These are phyloP conservation scores for Typhlichthys subterraneus DNA, from an alignment of 2,797 vertebrate genomes.

Conservation along the genomic window DNA sequence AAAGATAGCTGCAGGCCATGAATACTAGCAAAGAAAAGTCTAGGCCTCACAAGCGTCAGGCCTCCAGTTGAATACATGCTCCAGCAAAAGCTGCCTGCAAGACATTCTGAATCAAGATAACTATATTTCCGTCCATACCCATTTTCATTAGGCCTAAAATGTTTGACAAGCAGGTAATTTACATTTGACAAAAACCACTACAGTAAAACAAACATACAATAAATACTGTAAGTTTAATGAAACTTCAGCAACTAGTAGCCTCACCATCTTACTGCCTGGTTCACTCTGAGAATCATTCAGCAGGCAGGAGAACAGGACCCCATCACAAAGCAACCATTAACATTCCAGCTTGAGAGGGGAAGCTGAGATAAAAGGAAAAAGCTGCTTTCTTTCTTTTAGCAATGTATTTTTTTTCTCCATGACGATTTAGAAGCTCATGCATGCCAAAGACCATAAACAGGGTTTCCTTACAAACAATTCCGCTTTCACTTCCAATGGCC, in stretches of 20 bases:
- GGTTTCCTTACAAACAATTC: slow-evolving; percentile 1
- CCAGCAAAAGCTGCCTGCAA: background rate
- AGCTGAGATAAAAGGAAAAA: slow-evolving; percentile 51
- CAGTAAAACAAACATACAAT: slow-evolving; percentile 17
- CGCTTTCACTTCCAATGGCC: background rate
- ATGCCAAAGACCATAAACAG: slow-evolving; percentile 6
- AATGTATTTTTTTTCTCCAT: slow-evolving; percentile 39
- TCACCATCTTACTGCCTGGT: slow-evolving; percentile 17
- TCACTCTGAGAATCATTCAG: slow-evolving; percentile 10
- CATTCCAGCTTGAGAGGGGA: slow-evolving; percentile 61
- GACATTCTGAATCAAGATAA: background rate
- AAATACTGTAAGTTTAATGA: slow-evolving; percentile 5
- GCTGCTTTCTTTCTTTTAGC: slow-evolving; percentile 28
- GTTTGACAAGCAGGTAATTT: too few relatives aligned
- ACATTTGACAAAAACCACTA: slow-evolving; percentile 11
- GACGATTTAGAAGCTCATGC: slow-evolving; percentile 19
- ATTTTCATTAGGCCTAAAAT: too few relatives aligned
- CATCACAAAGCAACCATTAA: slow-evolving; percentile 70
- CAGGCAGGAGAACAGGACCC: slow-evolving; percentile 29
- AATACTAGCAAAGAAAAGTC: slow-evolving; percentile 29
- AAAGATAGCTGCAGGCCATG: slow-evolving; percentile 32
- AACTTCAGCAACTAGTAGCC: slow-evolving; percentile 20
- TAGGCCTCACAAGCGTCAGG: slow-evolving; percentile 26
- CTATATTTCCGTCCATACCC: background rate
- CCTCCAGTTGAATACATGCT: slow-evolving; percentile 31